phyloP scores from a whole-genome alignment of 2,113 vertebrate species.

The Limnothrissa miodon region DNA sequence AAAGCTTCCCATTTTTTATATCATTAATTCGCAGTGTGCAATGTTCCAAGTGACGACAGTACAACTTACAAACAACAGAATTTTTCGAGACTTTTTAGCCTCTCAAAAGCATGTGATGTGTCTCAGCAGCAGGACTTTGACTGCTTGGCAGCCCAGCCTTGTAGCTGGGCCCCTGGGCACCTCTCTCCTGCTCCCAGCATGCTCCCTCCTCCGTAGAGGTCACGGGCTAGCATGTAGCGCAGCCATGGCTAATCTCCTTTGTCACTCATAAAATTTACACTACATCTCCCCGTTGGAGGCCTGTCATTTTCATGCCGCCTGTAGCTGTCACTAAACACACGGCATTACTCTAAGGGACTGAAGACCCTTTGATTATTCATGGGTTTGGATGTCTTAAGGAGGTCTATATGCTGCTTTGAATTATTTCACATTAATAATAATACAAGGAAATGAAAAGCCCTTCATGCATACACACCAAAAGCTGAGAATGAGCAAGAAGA shows the following conservation, averaged over 20 bases:
- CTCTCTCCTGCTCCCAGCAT: slow-evolving; percentile 17
- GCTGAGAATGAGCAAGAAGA: slow-evolving; percentile 35
- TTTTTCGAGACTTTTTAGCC: not conserved
- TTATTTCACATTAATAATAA: slow-evolving; percentile 63
- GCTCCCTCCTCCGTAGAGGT: slow-evolving; percentile 58
- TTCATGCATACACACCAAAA: not conserved
- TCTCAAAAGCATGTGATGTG: not conserved
- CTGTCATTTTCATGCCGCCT: slow-evolving; percentile 75
- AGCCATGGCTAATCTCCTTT: slow-evolving; percentile 75
- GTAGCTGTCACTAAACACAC: slow-evolving; percentile 74
- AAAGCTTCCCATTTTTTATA: not conserved
- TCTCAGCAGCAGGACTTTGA: not conserved
- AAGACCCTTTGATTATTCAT: slow-evolving; percentile 77
- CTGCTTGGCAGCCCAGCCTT: not conserved
- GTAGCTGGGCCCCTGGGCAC: not conserved
- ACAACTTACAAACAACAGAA: not conserved
- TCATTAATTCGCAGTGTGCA: not conserved
- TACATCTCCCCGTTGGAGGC: slow-evolving; percentile 75
- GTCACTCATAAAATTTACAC: slow-evolving; percentile 84
- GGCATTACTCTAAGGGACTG: slow-evolving; percentile 75
- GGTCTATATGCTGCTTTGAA: slow-evolving; percentile 55
- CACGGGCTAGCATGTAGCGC: slow-evolving; percentile 69
- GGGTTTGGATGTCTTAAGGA: slow-evolving; percentile 62
- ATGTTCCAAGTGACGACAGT: not conserved
- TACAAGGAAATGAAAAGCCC: slow-evolving; percentile 44